phyloP scores from a whole-genome alignment of 2,888 invertebrate species.

The Dascillus cervinus region DNA sequence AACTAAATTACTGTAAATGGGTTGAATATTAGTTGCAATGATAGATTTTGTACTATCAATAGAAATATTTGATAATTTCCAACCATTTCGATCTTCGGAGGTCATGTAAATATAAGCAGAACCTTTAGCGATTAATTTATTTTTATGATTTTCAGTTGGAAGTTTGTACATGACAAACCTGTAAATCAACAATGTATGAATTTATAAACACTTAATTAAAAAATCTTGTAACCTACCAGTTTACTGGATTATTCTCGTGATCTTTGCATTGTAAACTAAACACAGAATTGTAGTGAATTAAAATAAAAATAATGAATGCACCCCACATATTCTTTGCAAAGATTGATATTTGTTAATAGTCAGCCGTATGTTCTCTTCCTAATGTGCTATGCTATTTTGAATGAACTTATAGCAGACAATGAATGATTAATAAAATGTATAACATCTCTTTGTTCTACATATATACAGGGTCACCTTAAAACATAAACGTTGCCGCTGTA shows the following conservation, averaged over 20 bases:
- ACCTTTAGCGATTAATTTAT: conserved; percentile 52
- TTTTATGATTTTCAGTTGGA: conserved; percentile 52
- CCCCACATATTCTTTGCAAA: too few relatives aligned
- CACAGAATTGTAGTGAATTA: too few relatives aligned
- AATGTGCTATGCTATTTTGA: too few relatives aligned
- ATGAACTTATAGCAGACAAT: too few relatives aligned
- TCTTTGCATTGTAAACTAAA: conserved; percentile 48
- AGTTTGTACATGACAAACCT: conserved; percentile 84
- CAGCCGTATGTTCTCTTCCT: too few relatives aligned
- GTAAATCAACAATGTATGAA: conserved; percentile 12
- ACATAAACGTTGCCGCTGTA: too few relatives aligned
- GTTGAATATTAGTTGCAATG: conserved; percentile 55
- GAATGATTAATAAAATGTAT: too few relatives aligned
- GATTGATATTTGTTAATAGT: too few relatives aligned
- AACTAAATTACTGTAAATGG: too few relatives aligned
- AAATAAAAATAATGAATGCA: too few relatives aligned
- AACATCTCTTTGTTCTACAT: too few relatives aligned
- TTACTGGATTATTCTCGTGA: conserved; percentile 57
- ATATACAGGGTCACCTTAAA: too few relatives aligned
- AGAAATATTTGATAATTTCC: conserved; percentile 59
- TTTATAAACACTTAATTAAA: conserved; percentile 2
- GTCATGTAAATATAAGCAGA: conserved; percentile 65
- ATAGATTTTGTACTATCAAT: conserved; percentile 58
- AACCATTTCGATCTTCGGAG: conserved; percentile 50
- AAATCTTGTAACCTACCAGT: conserved; percentile 55